These are phyloP conservation scores for Venturia canescens DNA, from an alignment of 1,140 invertebrate genomes.

Conservation along the genomic window DNA sequence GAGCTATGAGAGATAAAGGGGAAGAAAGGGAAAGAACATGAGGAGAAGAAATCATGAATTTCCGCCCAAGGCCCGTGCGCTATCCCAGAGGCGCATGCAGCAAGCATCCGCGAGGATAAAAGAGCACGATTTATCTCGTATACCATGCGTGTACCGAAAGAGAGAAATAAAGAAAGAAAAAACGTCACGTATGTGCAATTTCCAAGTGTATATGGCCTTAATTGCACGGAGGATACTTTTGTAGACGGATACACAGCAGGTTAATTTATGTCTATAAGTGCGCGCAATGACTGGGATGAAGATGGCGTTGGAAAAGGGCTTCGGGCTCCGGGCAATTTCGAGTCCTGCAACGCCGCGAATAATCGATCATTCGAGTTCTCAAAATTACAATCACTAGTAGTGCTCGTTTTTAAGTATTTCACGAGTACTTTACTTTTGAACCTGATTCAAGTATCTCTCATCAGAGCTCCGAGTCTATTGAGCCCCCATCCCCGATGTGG, in stretches of 20 bases:
- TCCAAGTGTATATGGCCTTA: slow-evolving; percentile 65
- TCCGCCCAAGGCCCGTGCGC: slow-evolving; percentile 11
- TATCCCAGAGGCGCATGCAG: background rate
- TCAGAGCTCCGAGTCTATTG: no score
- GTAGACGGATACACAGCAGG: background rate
- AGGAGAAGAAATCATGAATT: slow-evolving; percentile 17
- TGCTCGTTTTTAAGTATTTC: no score
- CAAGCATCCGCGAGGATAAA: background rate
- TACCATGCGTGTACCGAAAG: slow-evolving; percentile 36
- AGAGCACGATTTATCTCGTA: slow-evolving; percentile 34
- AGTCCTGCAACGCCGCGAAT: no score
- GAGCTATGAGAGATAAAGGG: background rate
- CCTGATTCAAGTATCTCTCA: no score
- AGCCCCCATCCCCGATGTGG: no score
- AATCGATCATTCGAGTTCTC: no score
- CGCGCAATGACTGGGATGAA: background rate
- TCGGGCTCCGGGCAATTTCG: no score
- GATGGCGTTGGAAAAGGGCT: no score
- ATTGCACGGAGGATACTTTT: slow-evolving; percentile 56
- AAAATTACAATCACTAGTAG: no score
- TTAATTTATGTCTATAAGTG: background rate
- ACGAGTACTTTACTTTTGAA: no score
- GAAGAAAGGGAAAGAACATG: no score
- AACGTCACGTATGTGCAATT: slow-evolving; percentile 62
- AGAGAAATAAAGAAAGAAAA: slow-evolving; percentile 50